Conservation (phyloP, 2,888 invertebrate species). For the Lepetodrilus schrolli region DNA sequence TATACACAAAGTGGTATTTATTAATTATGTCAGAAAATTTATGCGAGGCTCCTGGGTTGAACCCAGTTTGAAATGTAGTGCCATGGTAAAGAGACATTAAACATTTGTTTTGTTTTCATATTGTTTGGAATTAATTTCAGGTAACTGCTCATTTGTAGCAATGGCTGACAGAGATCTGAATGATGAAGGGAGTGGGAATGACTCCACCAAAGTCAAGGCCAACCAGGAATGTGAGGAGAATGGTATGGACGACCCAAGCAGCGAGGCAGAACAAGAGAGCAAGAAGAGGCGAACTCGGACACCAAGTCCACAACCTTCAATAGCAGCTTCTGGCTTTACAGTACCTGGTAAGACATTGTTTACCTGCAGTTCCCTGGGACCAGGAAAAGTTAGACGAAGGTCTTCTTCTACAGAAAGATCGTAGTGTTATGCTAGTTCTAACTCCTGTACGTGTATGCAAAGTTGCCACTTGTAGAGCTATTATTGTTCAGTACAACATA, state of each 20-base stretch:
- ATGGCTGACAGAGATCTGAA: conserved; percentile 44
- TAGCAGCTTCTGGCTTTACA: conserved; percentile 44
- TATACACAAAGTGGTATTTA: no score
- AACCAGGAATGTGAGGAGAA: conserved; percentile 34
- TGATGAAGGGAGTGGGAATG: conserved; percentile 35
- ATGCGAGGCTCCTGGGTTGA: no score
- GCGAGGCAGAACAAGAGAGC: conserved; percentile 41
- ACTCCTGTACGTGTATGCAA: no score
- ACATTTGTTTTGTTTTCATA: not conserved
- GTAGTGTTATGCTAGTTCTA: no score
- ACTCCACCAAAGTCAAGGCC: conserved; percentile 42
- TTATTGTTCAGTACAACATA: no score
- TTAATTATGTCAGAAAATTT: no score
- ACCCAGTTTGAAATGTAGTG: no score
- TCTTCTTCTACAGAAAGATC: no score
- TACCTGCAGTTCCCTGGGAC: not conserved
- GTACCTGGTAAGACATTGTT: conserved; percentile 41
- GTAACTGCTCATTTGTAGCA: not conserved
- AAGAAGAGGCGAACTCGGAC: conserved; percentile 53
- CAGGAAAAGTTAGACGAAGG: no score
- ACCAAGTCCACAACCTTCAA: conserved; percentile 47
- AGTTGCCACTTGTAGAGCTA: no score
- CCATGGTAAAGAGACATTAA: not conserved
- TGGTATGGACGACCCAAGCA: conserved; percentile 36
- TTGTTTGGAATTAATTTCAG: not conserved